Evolutionary conservation across 2,797 vertebrate species (phyloP), one percentile per base, ranked within the genome.

Genomic region (Pseudochirops corinnae): DNA sequence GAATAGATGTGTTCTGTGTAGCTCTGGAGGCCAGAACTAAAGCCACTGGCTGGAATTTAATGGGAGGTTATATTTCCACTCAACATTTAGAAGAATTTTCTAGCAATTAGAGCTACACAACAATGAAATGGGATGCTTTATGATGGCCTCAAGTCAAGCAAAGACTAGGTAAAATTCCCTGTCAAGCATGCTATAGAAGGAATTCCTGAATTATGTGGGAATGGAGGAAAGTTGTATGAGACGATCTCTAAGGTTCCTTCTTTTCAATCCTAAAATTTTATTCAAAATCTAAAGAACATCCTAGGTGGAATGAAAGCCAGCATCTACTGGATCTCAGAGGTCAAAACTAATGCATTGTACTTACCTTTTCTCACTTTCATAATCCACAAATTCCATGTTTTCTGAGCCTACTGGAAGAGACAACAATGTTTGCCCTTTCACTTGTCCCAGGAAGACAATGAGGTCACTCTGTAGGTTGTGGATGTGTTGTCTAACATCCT

Each of bases 371-470:
- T 99, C 98, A 0, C 93, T 97, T 96, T 98, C 98, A 21, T 98
- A 98, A 92, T 98, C 98, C 9, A 97, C 95, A 82, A 99, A 98
- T 92, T 99, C 99, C 0, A 99, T 96, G 55, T 97, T 98, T 96
- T 99, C 99, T 0, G 97, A 98, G 46, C 98, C 99, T 6, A 97
- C 96, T n/a, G 99, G 99, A 56, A 99, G 98, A 53, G 99, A 99
- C 96, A 99, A 98, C 95, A 99, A 97, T 0, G 99, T 99, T 98
- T 99, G 99, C 90, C 99, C 99, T 95, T 99, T 98, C 52, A 99
- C 98, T 97, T 99, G 99, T 46, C 99, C 99, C 0, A 99, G 96
- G 91, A 99, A 98, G 67, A 98, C 99, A 92, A 98, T 98, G 95
- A 99, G 98, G 10, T 98, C 98, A 57, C 98, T 99, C 92, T 98